These are phyloP conservation scores for Epirrita christyi DNA, from an alignment of 2,888 invertebrate species.

Conservation along the genomic window DNA sequence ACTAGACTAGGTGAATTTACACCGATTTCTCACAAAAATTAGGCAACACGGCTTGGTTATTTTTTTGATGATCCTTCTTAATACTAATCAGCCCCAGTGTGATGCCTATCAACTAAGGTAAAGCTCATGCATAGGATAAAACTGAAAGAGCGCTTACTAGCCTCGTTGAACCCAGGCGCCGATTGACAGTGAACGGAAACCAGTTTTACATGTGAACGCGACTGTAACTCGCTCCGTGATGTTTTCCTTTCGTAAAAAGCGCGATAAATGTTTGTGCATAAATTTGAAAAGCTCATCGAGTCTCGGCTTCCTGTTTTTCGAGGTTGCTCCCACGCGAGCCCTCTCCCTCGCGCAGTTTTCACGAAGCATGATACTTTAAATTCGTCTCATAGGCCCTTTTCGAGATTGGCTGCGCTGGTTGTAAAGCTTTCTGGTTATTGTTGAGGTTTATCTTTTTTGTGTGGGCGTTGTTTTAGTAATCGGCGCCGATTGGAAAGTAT, in stretches of 20 bases:
- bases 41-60: too few relatives aligned
- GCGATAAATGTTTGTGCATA: slow-evolving; percentile 62
- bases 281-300: slow-evolving; percentile 58
- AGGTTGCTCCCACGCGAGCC: slow-evolving; percentile 47
- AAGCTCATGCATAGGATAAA: too few relatives aligned
- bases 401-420: slow-evolving; percentile 22
- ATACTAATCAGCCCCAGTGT: too few relatives aligned
- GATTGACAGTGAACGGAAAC: background rate
- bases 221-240: slow-evolving; percentile 23
- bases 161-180: background rate
- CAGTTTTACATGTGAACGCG: slow-evolving; percentile 4
- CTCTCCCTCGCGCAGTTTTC: slow-evolving; percentile 41
- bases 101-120: too few relatives aligned
- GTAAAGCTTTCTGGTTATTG: slow-evolving; percentile 17
- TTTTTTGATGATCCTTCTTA: too few relatives aligned
- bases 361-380: slow-evolving; percentile 33
- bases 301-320: slow-evolving; percentile 48
- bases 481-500: too few relatives aligned
- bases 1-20: too few relatives aligned
- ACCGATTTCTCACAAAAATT: too few relatives aligned
- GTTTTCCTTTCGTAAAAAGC: slow-evolving; percentile 54
- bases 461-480: background rate
- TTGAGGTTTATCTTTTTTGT: slow-evolving; percentile 18
- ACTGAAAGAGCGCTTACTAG: too few relatives aligned
- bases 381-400: slow-evolving; percentile 36